Evolutionary conservation across 2,113 vertebrate species (phyloP).

Genomic region (Aptenodytes forsteri): DNA sequence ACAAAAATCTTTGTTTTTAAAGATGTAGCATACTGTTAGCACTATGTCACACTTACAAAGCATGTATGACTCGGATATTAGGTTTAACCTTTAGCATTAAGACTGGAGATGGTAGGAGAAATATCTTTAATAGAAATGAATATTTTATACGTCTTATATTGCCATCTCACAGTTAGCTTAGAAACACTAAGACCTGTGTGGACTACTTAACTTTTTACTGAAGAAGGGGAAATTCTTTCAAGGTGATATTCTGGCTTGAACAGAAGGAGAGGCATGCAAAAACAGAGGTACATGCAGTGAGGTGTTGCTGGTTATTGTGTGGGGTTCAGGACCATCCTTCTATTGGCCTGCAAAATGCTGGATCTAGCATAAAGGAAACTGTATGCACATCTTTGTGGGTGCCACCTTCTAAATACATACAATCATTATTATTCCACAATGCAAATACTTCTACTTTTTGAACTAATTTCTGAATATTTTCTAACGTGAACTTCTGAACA

Average conservation of each 20-base stretch:
- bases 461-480: not conserved
- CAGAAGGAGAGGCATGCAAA: not conserved
- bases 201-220: not conserved
- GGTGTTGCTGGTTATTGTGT: not conserved
- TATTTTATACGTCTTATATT: not conserved
- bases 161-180: not conserved
- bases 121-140: not conserved
- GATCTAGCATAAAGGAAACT: not conserved
- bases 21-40: not conserved
- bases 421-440: not conserved
- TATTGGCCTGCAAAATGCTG: not conserved
- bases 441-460: not conserved
- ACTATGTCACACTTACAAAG: not conserved
- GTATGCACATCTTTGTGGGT: no score
- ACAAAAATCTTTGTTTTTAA: not conserved
- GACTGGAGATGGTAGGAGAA: not conserved
- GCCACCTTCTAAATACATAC: rapidly evolving
- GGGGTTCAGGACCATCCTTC: not conserved
- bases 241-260: not conserved
- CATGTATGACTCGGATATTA: not conserved
- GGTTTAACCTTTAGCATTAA: not conserved
- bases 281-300: not conserved
- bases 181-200: not conserved
- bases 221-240: not conserved
- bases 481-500: not conserved